A percentile compares a stretch with the other conserved stretches of the same genome.
These are phyloP conservation scores for Typhlomys cinereus DNA, from an alignment of 2,113 vertebrate genomes.

Conservation along the genomic window DNA sequence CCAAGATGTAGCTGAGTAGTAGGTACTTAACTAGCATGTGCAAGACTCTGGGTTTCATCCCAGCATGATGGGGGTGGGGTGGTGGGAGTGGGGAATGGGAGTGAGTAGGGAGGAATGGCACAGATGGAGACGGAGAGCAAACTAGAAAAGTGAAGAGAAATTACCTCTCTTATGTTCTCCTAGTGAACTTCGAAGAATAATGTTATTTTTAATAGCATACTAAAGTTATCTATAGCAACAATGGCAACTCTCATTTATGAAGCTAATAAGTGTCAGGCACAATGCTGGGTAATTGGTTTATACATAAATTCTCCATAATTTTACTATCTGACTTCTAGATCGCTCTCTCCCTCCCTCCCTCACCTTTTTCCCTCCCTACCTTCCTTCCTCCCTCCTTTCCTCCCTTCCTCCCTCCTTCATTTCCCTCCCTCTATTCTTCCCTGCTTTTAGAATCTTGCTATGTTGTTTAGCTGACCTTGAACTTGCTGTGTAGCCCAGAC, in stretches of 20 bases:
- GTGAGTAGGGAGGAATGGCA: no score
- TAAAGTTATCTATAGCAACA: neutral
- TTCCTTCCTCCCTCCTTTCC: no score
- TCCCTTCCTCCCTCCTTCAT: no score
- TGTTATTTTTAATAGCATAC: neutral
- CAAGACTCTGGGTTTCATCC: neutral
- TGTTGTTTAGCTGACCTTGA: neutral
- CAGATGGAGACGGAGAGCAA: neutral
- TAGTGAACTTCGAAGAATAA: neutral
- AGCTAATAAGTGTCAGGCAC: neutral
- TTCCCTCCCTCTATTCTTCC: neutral
- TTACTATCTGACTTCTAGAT: neutral
- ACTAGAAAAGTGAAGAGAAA: conserved; percentile 15
- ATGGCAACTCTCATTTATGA: neutral
- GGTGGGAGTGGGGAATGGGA: no score
- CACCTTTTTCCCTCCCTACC: no score
- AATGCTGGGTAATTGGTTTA: neutral
- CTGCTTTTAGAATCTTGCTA: neutral
- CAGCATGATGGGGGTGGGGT: neutral
- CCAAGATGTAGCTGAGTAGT: neutral
- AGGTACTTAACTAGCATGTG: neutral
- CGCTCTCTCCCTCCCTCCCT: neutral
- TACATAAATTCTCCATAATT: neutral
- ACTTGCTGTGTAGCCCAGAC: no score
- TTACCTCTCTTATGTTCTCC: neutral